phyloP scores from a whole-genome alignment of 2,888 invertebrate species.

The Pachymerium ferrugineum region DNA sequence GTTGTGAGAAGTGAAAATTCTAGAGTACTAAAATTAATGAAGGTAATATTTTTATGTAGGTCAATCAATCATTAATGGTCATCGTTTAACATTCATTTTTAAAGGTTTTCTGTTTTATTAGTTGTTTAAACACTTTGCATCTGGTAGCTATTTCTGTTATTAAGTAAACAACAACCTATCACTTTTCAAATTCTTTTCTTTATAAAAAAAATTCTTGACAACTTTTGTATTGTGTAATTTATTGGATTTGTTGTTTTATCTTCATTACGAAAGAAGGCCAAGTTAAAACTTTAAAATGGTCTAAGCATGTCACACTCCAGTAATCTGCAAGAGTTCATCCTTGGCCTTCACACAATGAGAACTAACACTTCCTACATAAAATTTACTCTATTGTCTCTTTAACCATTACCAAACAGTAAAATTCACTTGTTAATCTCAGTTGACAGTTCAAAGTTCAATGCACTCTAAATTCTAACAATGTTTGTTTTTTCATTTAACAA shows the following conservation, averaged over 20 bases:
- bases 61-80: too few species aligned
- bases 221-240: too few species aligned
- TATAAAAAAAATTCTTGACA: too few species aligned
- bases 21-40: too few species aligned
- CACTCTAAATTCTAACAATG: neutral
- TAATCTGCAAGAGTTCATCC: neutral
- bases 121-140: too few species aligned
- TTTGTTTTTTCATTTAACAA: neutral
- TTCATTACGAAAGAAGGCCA: constrained; percentile 8
- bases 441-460: neutral
- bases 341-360: neutral
- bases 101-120: too few species aligned
- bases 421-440: neutral
- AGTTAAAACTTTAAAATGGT: neutral
- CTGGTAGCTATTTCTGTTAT: too few species aligned
- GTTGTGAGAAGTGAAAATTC: too few species aligned
- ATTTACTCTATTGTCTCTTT: neutral
- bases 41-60: too few species aligned
- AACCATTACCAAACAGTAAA: neutral
- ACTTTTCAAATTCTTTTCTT: too few species aligned
- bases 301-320: neutral
- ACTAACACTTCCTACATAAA: constrained; percentile 5
- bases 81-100: too few species aligned
- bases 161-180: too few species aligned
- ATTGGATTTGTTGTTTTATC: neutral